A percentile compares a stretch with the other conserved stretches of the same genome.
Conservation (phyloP, 92 coral and sea anemone species). For the Actinernus sp. region DNA sequence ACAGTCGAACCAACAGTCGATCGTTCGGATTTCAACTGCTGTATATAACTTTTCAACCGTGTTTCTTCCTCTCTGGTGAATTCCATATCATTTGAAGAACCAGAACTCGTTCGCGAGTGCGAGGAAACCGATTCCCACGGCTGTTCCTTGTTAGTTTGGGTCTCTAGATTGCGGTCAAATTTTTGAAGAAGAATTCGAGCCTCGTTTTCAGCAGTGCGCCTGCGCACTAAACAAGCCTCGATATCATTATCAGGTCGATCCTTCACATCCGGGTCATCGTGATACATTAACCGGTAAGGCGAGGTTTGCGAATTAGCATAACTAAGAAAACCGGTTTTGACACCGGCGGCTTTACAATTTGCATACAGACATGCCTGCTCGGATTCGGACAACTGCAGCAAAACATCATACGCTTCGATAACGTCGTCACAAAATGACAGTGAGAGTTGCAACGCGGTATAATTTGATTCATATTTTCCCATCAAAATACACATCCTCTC, state of each 20-base stretch:
- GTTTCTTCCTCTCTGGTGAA: conserved; percentile 93
- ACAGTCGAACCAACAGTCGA: conserved; percentile 90
- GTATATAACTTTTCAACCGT: conserved; percentile 84
- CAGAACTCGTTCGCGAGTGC: conserved; percentile 92
- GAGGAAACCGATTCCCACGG: conserved; percentile 98
- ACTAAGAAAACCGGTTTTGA: conserved; percentile 79
- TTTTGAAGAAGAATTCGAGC: conserved; percentile 89
- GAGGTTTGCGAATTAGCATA: conserved; percentile 55
- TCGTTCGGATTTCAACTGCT: conserved; percentile 81
- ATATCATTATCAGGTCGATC: conserved; percentile 61
- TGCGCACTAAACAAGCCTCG: conserved; percentile 82
- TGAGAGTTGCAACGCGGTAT: conserved; percentile 83
- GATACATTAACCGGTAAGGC: conserved; percentile 70
- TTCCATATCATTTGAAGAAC: conserved; percentile 94
- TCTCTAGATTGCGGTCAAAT: conserved; percentile 87
- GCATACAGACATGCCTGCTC: conserved; percentile 89
- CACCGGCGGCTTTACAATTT: conserved; percentile 92
- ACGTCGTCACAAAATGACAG: conserved; percentile 80
- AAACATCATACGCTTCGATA: conserved; percentile 86
- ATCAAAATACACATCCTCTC: conserved; percentile 86
- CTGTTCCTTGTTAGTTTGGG: conserved; percentile 67
- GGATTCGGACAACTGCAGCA: conserved; percentile 79
- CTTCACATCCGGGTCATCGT: conserved; percentile 73
- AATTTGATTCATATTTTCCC: conserved; percentile 96
- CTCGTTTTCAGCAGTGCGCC: conserved; percentile 92